Evolutionary conservation across 2,888 invertebrate genomes (phyloP).

Genomic region (Hanleya hanleyi): DNA sequence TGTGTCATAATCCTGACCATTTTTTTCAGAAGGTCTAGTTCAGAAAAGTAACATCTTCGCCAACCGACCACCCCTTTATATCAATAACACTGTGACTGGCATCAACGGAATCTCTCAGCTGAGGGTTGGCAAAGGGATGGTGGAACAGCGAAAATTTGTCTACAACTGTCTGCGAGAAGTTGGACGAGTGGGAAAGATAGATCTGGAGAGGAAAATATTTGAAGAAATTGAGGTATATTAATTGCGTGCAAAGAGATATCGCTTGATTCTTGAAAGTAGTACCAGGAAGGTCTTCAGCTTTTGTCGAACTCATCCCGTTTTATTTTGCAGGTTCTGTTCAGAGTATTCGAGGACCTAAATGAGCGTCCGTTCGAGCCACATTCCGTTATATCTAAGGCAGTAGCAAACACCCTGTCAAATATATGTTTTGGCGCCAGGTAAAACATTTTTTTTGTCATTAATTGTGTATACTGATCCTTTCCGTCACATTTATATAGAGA

Average conservation of each 20-base stretch:
- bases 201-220: slow-evolving; percentile 5
- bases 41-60: not conserved
- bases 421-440: not conserved
- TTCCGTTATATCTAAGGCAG: not conserved
- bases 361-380: not conserved
- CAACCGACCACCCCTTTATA: not conserved
- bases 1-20: no score
- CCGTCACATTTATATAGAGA: no score
- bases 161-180: slow-evolving; percentile 4
- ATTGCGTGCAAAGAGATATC: no score
- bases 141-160: slow-evolving; percentile 7
- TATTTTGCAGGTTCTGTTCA: not conserved
- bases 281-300: no score
- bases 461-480: no score
- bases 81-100: slow-evolving; percentile 2
- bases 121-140: not conserved
- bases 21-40: not conserved
- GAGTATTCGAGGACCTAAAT: not conserved
- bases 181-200: not conserved
- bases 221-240: slow-evolving; percentile 1
- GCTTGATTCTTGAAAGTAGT: no score
- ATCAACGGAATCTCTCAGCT: slow-evolving; percentile 1
- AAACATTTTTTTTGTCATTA: no score
- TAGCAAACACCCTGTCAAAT: not conserved
- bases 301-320: no score